These are phyloP conservation scores for Lota lota DNA, from an alignment of 2,113 vertebrate genomes.

Conservation along the genomic window DNA sequence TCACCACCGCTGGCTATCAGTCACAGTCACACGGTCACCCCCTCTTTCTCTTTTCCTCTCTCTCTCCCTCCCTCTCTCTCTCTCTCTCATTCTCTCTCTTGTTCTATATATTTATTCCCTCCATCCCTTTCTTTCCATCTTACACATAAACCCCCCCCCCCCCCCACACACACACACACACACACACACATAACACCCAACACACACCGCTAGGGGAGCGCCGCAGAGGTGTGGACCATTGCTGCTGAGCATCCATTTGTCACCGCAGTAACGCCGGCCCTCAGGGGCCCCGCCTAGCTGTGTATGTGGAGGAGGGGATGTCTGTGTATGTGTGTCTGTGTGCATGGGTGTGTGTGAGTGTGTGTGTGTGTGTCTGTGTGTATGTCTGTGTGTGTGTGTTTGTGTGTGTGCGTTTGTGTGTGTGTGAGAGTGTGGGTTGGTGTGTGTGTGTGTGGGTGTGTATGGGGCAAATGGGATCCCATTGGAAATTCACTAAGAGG, in stretches of 20 bases:
- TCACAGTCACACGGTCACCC: slow-evolving; percentile 64
- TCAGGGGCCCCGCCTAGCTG: slow-evolving; percentile 68
- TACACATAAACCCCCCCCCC: too few species aligned
- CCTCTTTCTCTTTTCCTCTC: too few species aligned
- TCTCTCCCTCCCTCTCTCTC: slow-evolving; percentile 1
- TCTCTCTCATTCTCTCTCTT: slow-evolving; percentile 27
- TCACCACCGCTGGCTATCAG: slow-evolving; percentile 73
- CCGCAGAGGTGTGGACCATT: slow-evolving; percentile 21
- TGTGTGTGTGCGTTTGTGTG: too few species aligned
- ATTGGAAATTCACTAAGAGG: not conserved
- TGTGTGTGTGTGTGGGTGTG: too few species aligned
- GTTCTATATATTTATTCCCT: not conserved
- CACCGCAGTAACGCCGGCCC: slow-evolving; percentile 68
- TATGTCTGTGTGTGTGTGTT: too few species aligned
- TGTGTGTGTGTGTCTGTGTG: too few species aligned
- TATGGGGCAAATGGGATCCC: too few species aligned
- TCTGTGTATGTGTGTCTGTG: too few species aligned
- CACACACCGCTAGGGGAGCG: slow-evolving; percentile 20
- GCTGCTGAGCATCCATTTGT: slow-evolving; percentile 73
- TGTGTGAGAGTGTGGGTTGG: too few species aligned
- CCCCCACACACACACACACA: not conserved
- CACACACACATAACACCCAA: not conserved
- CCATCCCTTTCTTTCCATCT: too few species aligned
- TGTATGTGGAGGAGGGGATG: slow-evolving; percentile 32
- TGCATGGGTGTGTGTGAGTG: too few species aligned